Evolutionary conservation across 2,888 invertebrate species (phyloP), one percentile per base, ranked within the genome.

Genomic region (Trachelus tabidus): DNA sequence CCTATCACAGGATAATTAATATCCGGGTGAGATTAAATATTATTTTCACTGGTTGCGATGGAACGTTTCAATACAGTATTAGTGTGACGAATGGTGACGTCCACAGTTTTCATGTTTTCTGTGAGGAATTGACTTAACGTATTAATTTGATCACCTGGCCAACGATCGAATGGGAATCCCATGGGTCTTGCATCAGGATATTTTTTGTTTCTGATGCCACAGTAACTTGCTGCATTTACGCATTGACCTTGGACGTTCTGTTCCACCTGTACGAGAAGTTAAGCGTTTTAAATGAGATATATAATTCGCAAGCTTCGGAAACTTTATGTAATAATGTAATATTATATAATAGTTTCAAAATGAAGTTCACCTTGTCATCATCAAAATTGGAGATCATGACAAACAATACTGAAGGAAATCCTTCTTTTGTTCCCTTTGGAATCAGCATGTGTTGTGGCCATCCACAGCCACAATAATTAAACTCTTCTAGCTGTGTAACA

Each of bases 391-490:
- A 94, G 80, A 96, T 92, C 95, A 96, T 96, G n/a, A 93, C 95
- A 88, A 95, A 96, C 71, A 96, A 92, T 83, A 95, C 94, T 81
- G 94, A 93, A 0, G 92, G 90, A 90, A 94, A 94, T 0, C 96
- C 96, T 78, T 93, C 92, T 0, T 92, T 83, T 1, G 91, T 94
- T 1, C 96, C 96, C 91, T 94, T 95, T 0, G 96, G 95, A 33
- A 96, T 82, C 9, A 96, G 92, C 93, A 96, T 93, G 91, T 96
- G 96, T 80, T 95, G 94, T 0, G 96, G 96, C 96, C 96, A 96
- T 69, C 96, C 96, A 85, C 94, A 94, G 75, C 94, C 94, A 91
- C 94, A 94, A 92, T 92, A 94, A 90, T 94, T 93, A 90, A 93
- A 93, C 37, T 90, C 82, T 4, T 92, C 91, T 4, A 81, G 79